Conservation (phyloP, 2,888 invertebrate species). For the Rotaria macrura region DNA sequence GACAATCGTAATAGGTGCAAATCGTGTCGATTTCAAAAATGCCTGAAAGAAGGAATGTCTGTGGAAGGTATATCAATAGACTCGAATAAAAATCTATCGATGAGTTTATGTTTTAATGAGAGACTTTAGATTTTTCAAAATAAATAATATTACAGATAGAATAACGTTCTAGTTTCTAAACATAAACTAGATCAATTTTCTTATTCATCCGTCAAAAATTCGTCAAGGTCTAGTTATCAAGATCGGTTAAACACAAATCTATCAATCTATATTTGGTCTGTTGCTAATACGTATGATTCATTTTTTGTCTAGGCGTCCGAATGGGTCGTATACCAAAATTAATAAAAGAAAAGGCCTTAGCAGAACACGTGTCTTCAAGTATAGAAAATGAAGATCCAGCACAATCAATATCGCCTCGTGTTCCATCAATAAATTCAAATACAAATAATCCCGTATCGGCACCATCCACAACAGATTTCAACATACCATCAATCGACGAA, state of each 20-base stretch:
- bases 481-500: not conserved
- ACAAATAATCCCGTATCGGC: not conserved
- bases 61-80: slow-evolving; percentile 39
- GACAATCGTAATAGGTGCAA: slow-evolving; percentile 47
- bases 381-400: not conserved
- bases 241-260: too few species aligned
- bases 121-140: too few species aligned
- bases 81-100: not conserved
- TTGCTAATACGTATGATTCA: too few species aligned
- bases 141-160: too few species aligned
- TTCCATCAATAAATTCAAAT: not conserved
- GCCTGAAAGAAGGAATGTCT: slow-evolving; percentile 45
- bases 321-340: slow-evolving; percentile 48
- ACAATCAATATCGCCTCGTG: not conserved
- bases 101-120: too few species aligned
- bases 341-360: slow-evolving; percentile 44
- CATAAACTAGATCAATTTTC: too few species aligned
- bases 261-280: too few species aligned
- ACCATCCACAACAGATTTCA: not conserved
- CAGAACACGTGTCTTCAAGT: not conserved
- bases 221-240: too few species aligned
- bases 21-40: slow-evolving; percentile 43
- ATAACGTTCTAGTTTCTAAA: too few species aligned
- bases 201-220: too few species aligned
- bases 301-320: slow-evolving; percentile 42